Conservation (phyloP, 2,888 invertebrate genomes). For the Cosmia pyralina region DNA sequence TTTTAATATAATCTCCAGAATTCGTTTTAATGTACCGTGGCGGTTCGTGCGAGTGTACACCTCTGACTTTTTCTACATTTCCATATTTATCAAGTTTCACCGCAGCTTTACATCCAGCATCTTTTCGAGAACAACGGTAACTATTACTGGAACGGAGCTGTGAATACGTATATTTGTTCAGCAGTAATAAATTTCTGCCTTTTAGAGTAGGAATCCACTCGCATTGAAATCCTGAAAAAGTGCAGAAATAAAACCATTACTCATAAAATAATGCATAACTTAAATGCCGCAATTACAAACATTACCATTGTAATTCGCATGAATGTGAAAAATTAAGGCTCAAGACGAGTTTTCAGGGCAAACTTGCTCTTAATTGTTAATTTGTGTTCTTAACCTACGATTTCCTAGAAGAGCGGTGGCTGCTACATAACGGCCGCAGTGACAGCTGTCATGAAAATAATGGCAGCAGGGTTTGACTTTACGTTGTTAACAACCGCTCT, state of each 20-base stretch:
- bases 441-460: background rate
- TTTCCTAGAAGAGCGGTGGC: background rate
- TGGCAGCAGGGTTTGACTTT: background rate
- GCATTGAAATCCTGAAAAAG: constrained; percentile 3
- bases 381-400: background rate
- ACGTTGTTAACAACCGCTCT: background rate
- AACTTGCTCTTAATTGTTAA: background rate
- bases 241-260: background rate
- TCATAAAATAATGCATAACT: background rate
- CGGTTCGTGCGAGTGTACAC: constrained; percentile 15
- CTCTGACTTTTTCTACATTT: constrained; percentile 1
- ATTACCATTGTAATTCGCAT: background rate
- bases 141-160: constrained; percentile 13
- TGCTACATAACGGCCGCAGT: background rate
- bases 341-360: background rate
- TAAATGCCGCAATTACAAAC: no score
- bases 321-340: no score
- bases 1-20: constrained; percentile 16
- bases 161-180: constrained; percentile 25
- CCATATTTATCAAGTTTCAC: constrained; percentile 9
- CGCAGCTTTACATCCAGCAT: constrained; percentile 13
- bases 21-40: constrained; percentile 3
- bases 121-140: constrained; percentile 14
- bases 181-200: constrained; percentile 12
- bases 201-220: constrained; percentile 21